Evolutionary conservation across 2,797 vertebrate species (phyloP).

Genomic region (Sebastes umbrosus): DNA sequence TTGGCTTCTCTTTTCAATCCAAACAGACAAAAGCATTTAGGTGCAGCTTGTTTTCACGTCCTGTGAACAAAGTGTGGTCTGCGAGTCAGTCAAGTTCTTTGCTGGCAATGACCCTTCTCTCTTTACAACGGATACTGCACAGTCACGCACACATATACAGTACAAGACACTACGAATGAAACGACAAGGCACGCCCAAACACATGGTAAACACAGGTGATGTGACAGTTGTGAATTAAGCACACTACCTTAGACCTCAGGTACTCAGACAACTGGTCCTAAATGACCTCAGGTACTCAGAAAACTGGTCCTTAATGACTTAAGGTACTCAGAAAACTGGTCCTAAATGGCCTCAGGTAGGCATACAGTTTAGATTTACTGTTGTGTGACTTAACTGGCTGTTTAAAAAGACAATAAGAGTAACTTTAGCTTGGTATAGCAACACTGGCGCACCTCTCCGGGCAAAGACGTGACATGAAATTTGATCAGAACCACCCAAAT

Average conservation of each 20-base stretch:
- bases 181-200: neutral
- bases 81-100: neutral
- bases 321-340: too few relatives aligned
- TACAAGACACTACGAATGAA: neutral
- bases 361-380: neutral
- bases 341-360: neutral
- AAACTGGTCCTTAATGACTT: neutral
- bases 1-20: slow-evolving; percentile 28
- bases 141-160: neutral
- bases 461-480: slow-evolving; percentile 1
- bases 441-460: neutral
- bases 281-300: neutral
- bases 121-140: neutral
- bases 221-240: neutral
- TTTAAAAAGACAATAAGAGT: neutral
- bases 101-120: neutral
- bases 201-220: neutral
- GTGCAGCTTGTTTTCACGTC: slow-evolving; percentile 19
- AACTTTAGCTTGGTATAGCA: neutral
- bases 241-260: neutral
- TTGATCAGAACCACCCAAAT: neutral
- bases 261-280: neutral
- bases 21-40: slow-evolving; percentile 19
- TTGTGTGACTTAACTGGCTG: neutral
- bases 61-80: neutral